These are phyloP conservation scores for Tetragonula clypearis DNA, from an alignment of 1,140 invertebrate genomes.

Conservation along the genomic window DNA sequence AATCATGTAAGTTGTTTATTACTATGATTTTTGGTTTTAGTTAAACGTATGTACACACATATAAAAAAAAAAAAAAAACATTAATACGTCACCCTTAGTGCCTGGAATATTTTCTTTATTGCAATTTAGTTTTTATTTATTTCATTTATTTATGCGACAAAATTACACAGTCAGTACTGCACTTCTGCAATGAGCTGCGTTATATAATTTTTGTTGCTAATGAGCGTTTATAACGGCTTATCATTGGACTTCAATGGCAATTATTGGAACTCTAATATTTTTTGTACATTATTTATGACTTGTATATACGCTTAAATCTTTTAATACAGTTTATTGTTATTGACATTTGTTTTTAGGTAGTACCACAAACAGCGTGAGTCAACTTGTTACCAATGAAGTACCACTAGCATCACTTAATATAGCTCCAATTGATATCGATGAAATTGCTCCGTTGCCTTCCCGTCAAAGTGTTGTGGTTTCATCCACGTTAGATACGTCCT, in stretches of 20 bases:
- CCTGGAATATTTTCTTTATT: slow-evolving; percentile 23
- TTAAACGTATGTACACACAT: neutral
- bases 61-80: no score
- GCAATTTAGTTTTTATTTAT: slow-evolving; percentile 14
- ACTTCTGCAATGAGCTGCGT: slow-evolving; percentile 38
- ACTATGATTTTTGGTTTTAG: neutral
- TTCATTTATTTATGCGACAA: slow-evolving; percentile 11
- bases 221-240: slow-evolving; percentile 52
- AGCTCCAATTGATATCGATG: slow-evolving; percentile 79
- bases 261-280: slow-evolving; percentile 49
- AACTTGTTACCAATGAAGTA: slow-evolving; percentile 85
- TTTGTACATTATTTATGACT: slow-evolving; percentile 34
- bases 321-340: slow-evolving; percentile 32
- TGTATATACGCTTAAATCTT: neutral
- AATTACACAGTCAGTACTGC: slow-evolving; percentile 26
- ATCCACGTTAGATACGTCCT: slow-evolving; percentile 72
- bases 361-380: slow-evolving; percentile 85
- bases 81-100: neutral
- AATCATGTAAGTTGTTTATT: neutral
- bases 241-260: slow-evolving; percentile 45
- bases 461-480: slow-evolving; percentile 74
- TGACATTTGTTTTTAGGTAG: slow-evolving; percentile 81
- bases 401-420: slow-evolving; percentile 83
- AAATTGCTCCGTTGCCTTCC: slow-evolving; percentile 77
- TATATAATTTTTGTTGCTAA: slow-evolving; percentile 49